Evolutionary conservation across 2,113 vertebrate genomes (phyloP).

Genomic region (Vulpes ferrilata): DNA sequence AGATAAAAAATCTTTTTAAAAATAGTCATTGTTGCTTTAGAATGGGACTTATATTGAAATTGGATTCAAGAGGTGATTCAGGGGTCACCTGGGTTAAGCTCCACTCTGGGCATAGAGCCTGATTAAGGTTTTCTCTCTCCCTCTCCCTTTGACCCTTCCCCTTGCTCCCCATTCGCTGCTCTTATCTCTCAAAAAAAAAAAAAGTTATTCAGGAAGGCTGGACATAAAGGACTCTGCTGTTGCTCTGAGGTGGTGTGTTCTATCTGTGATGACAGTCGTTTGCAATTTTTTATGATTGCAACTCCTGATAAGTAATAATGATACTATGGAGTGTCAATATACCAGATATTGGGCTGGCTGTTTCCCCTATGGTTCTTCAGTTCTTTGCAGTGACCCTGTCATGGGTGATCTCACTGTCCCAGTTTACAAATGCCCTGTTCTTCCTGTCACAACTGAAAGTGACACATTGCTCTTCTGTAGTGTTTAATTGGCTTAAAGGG

Average conservation of each 20-base stretch:
- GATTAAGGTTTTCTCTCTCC: background rate
- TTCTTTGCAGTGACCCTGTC: background rate
- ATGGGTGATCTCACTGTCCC: background rate
- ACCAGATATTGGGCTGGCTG: background rate
- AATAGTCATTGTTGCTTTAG: background rate
- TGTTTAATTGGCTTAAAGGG: background rate
- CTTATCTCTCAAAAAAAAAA: background rate
- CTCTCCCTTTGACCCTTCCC: background rate
- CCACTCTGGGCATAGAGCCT: background rate
- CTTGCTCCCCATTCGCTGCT: background rate
- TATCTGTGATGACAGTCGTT: background rate
- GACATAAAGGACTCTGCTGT: background rate
- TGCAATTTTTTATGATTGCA: background rate
- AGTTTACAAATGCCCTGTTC: background rate
- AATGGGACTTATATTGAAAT: background rate
- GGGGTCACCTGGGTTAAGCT: background rate
- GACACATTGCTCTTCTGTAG: background rate
- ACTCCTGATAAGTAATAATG: background rate
- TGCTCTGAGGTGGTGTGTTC: background rate
- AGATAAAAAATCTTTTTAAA: background rate
- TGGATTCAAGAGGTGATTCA: background rate
- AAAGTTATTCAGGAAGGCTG: background rate
- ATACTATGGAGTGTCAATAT: rapidly evolving
- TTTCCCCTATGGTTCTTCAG: background rate
- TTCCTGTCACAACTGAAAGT: background rate